Evolutionary conservation across 2,888 invertebrate genomes (phyloP).

Genomic region (Tenthredo livida): DNA sequence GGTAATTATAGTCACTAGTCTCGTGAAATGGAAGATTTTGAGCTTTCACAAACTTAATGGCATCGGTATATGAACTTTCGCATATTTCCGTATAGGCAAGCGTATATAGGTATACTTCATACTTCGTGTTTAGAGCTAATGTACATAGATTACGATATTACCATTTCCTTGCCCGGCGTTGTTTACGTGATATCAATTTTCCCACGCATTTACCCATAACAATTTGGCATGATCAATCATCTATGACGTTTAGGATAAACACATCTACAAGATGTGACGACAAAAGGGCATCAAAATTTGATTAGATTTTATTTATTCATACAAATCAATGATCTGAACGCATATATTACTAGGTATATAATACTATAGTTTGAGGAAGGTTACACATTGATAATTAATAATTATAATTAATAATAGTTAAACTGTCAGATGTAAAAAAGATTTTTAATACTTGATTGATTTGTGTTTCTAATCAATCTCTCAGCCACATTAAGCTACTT

Average conservation of each 20-base stretch:
- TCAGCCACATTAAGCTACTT: neutral
- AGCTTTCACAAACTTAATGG: neutral
- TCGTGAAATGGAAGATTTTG: neutral
- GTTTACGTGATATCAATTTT: neutral
- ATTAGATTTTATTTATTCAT: neutral
- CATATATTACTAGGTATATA: neutral
- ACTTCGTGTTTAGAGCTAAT: neutral
- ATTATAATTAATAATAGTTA: neutral
- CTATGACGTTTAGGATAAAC: neutral
- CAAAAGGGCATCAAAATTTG: neutral
- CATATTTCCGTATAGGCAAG: neutral
- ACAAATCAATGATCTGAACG: neutral
- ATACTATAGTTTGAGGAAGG: neutral
- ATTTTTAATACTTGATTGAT: neutral
- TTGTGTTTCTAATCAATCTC: neutral
- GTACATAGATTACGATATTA: neutral
- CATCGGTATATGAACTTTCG: neutral
- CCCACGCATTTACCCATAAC: neutral
- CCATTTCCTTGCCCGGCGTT: neutral
- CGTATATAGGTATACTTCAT: neutral
- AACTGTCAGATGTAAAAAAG: neutral
- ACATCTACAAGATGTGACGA: neutral
- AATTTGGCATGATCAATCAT: neutral
- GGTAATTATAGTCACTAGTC: neutral
- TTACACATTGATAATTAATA: neutral